phyloP scores from a whole-genome alignment of 2,797 vertebrate genomes.

The Tiaroga cobitis region DNA sequence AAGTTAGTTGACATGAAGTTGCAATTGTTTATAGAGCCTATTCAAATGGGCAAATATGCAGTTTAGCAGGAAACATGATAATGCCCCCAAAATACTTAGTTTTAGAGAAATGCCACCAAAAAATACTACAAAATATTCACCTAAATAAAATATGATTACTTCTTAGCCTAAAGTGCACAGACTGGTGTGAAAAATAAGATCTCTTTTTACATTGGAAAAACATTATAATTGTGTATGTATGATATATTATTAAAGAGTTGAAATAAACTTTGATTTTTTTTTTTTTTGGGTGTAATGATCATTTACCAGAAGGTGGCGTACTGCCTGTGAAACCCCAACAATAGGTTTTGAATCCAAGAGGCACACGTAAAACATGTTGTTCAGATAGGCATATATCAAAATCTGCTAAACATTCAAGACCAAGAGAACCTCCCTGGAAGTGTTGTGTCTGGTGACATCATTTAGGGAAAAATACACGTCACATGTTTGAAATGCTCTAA shows the following conservation, averaged over 20 bases:
- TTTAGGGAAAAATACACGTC: conserved; percentile 28
- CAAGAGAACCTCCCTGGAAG: not conserved
- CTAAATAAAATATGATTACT: not conserved
- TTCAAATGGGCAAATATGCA: not conserved
- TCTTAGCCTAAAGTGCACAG: not conserved
- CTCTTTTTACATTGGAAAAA: not conserved
- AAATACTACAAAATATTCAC: not conserved
- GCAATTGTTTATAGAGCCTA: not conserved
- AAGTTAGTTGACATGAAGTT: not conserved
- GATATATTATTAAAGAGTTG: no score
- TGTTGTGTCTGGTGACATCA: conserved; percentile 45
- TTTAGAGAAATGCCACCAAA: not conserved
- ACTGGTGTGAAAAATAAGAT: not conserved
- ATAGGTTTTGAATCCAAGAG: conserved; percentile 4
- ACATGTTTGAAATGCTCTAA: conserved; percentile 47
- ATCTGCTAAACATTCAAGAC: not conserved
- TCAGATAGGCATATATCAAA: not conserved
- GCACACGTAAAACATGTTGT: conserved; percentile 10
- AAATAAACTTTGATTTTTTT: not conserved
- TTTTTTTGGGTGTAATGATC: not conserved
- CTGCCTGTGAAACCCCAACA: not conserved
- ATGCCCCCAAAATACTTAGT: not conserved
- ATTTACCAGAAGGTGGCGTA: conserved; percentile 69
- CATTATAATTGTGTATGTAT: not conserved
- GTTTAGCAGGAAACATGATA: not conserved